Conservation (phyloP, 2,888 invertebrate genomes). For the Drosophila anceps region DNA sequence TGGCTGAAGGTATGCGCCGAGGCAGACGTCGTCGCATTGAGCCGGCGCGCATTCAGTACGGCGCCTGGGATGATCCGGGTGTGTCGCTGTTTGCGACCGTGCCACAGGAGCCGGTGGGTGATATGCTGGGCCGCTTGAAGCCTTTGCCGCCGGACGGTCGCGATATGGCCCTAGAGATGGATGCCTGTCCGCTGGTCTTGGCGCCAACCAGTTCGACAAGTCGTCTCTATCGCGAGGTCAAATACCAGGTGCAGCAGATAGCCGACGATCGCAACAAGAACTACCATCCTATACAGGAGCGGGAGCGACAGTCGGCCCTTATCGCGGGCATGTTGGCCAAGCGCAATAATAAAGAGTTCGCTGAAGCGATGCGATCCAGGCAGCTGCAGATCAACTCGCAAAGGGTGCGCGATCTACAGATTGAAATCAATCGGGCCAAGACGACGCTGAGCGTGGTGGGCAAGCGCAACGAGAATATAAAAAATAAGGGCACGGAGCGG, state of each 20-base stretch:
- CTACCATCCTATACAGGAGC: conserved; percentile 35
- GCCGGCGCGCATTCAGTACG: conserved; percentile 44
- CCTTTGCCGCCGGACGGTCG: conserved; percentile 16
- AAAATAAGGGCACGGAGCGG: conserved; percentile 1
- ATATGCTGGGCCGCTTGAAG: conserved; percentile 41
- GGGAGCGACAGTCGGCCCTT: conserved; percentile 30
- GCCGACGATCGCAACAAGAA: conserved; percentile 58
- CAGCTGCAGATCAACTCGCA: conserved; percentile 50
- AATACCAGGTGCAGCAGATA: conserved; percentile 62
- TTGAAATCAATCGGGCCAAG: conserved; percentile 52
- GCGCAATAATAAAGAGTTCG: conserved; percentile 39
- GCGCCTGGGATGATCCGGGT: conserved; percentile 65
- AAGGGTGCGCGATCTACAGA: conserved; percentile 39
- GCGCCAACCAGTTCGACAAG: conserved; percentile 19
- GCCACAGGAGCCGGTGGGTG: conserved; percentile 50
- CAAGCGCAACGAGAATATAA: conserved; percentile 16
- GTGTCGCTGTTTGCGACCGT: conserved; percentile 60
- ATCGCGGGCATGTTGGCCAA: conserved; percentile 45
- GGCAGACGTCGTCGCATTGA: conserved; percentile 40
- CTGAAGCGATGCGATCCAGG: conserved; percentile 33
- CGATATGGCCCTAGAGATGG: conserved; percentile 24
- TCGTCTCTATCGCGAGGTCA: conserved; percentile 43
- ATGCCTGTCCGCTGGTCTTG: conserved; percentile 43
- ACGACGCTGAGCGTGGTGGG: conserved; percentile 48
- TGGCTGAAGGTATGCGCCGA: conserved; percentile 9